Conservation (phyloP, 2,888 invertebrate genomes). For the Microdon myrmicae region DNA sequence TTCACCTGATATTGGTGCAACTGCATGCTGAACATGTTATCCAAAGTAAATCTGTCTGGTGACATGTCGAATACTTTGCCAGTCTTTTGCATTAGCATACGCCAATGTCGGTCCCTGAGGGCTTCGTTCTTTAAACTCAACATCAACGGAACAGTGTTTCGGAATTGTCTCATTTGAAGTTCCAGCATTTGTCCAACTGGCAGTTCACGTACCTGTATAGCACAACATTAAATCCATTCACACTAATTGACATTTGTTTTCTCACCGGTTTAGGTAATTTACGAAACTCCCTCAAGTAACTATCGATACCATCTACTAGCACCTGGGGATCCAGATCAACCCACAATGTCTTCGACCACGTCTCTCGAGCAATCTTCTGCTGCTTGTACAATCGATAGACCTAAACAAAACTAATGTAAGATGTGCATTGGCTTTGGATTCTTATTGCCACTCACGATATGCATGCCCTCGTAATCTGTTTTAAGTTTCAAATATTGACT, state of each 20-base stretch:
- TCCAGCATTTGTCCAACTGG: slow-evolving; percentile 78
- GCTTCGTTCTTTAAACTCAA: slow-evolving; percentile 92
- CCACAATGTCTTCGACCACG: slow-evolving; percentile 91
- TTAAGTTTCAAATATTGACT: slow-evolving; percentile 76
- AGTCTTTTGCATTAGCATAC: slow-evolving; percentile 86
- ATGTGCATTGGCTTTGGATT: neutral
- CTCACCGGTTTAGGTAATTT: slow-evolving; percentile 76
- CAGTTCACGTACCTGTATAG: slow-evolving; percentile 66
- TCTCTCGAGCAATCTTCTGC: slow-evolving; percentile 80
- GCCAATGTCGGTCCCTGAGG: slow-evolving; percentile 90
- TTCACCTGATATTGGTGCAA: slow-evolving; percentile 80
- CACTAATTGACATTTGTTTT: slow-evolving; percentile 30
- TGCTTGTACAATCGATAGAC: slow-evolving; percentile 82
- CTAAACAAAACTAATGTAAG: slow-evolving; percentile 36
- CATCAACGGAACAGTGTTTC: slow-evolving; percentile 87
- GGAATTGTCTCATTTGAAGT: slow-evolving; percentile 88
- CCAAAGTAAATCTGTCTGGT: slow-evolving; percentile 87
- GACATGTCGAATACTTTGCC: slow-evolving; percentile 86
- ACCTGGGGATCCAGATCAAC: slow-evolving; percentile 85
- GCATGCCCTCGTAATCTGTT: slow-evolving; percentile 75
- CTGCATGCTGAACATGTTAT: slow-evolving; percentile 94
- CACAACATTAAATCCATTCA: neutral
- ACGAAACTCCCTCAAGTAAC: slow-evolving; percentile 81
- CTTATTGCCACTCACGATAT: slow-evolving; percentile 62
- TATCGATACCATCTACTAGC: slow-evolving; percentile 87